Percentiles rank a stretch among this genome's conserved stretches.
Evolutionary conservation across 2,888 invertebrate species (phyloP).

Genomic region (Muscina levida): DNA sequence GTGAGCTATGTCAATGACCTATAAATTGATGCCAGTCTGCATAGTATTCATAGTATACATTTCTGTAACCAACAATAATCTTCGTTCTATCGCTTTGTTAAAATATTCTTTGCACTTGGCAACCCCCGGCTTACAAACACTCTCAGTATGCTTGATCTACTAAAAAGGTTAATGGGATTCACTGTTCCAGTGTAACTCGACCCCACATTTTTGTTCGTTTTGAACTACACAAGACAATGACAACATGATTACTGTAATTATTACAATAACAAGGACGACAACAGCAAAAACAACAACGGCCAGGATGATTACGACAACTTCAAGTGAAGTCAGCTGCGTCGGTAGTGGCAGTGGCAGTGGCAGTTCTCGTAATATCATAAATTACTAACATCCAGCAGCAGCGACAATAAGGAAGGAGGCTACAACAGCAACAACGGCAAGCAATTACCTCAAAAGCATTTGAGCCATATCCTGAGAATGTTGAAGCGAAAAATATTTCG

Average conservation of each 20-base stretch:
- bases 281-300: conserved; percentile 15
- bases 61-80: too few species aligned
- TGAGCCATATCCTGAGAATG: conserved; percentile 37
- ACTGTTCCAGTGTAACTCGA: conserved; percentile 1
- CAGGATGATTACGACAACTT: too few species aligned
- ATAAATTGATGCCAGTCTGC: too few species aligned
- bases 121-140: too few species aligned
- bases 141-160: background rate
- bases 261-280: conserved; percentile 48
- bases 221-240: conserved; percentile 51
- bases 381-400: conserved; percentile 8
- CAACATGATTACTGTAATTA: conserved; percentile 59
- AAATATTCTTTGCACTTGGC: too few species aligned
- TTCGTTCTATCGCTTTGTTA: too few species aligned
- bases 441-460: conserved; percentile 22
- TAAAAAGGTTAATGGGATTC: conserved; percentile 15
- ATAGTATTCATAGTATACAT: too few species aligned
- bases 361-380: background rate
- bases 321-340: too few species aligned
- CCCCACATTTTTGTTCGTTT: background rate
- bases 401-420: too few species aligned
- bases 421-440: conserved; percentile 19
- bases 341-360: background rate
- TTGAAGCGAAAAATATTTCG: conserved; percentile 66
- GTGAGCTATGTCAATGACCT: too few species aligned